A percentile compares a stretch with the other conserved stretches of the same genome.
Conservation (phyloP, 2,797 vertebrate species). For the Spatula clypeata region DNA sequence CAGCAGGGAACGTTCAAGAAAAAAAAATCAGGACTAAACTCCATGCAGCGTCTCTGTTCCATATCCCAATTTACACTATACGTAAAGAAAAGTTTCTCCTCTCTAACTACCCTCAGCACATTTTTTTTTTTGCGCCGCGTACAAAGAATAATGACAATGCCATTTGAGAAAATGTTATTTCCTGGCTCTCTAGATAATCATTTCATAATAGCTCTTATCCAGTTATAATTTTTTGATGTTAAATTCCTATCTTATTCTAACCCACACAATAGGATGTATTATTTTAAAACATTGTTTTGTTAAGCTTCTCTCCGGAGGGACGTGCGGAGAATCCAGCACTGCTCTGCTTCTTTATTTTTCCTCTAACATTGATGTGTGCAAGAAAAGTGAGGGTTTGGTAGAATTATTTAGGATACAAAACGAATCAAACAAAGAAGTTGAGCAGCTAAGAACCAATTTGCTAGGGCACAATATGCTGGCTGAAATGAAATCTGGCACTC, state of each 20-base stretch:
- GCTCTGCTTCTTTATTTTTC: conserved; percentile 53
- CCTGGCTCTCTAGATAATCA: conserved; percentile 45
- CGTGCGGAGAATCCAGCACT: conserved; percentile 21
- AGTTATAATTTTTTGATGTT: conserved; percentile 63
- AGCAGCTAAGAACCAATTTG: background rate
- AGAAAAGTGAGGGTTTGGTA: background rate
- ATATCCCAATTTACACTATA: conserved; percentile 60
- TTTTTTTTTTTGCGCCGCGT: conserved; percentile 48
- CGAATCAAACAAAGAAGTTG: background rate
- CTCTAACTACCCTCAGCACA: conserved; percentile 35
- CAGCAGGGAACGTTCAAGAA: conserved; percentile 76
- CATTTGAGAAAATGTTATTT: conserved; percentile 58
- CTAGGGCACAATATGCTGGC: background rate
- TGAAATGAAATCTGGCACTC: conserved; percentile 15
- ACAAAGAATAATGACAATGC: conserved; percentile 54
- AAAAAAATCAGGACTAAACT: conserved; percentile 73
- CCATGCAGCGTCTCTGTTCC: conserved; percentile 58
- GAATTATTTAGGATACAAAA: background rate
- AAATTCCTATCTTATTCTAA: conserved; percentile 69
- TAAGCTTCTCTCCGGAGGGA: conserved; percentile 63
- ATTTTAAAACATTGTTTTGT: conserved; percentile 50
- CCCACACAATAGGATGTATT: conserved; percentile 59
- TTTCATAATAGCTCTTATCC: conserved; percentile 61
- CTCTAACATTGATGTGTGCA: background rate
- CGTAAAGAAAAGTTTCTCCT: conserved; percentile 73